A percentile compares a stretch with the other conserved stretches of the same genome.
Evolutionary conservation across 2,113 vertebrate species (phyloP).

Genomic region (Calyptommatus sinebrachiatus): DNA sequence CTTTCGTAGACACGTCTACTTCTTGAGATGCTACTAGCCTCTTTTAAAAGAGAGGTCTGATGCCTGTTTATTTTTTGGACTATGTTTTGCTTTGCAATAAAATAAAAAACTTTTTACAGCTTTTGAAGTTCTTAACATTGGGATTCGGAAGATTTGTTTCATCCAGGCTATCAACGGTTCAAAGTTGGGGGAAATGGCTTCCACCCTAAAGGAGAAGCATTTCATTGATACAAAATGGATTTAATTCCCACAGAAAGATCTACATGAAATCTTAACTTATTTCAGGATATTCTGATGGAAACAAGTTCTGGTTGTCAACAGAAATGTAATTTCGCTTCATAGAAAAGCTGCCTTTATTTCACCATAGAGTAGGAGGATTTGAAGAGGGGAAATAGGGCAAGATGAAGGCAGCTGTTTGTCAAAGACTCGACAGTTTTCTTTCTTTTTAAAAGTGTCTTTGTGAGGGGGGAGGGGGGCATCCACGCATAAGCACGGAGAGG

Average conservation of each 20-base stretch:
- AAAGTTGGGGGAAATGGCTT: no score
- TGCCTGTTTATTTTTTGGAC: no score
- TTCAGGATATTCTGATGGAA: neutral
- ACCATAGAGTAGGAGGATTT: neutral
- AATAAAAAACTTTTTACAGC: no score
- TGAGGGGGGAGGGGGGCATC: conserved; percentile 1
- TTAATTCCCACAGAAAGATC: neutral
- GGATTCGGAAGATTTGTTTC: no score
- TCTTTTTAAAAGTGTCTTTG: conserved; percentile 27
- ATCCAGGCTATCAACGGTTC: no score
- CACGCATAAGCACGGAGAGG: conserved; percentile 26
- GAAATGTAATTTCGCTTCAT: conserved; percentile 2
- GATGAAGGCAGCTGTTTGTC: conserved; percentile 31
- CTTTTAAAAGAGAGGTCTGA: no score
- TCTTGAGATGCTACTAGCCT: no score
- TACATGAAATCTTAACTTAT: neutral
- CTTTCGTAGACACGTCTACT: no score
- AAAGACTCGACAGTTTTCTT: conserved; percentile 17
- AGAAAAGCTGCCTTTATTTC: conserved; percentile 33
- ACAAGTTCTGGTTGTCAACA: neutral
- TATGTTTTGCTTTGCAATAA: no score
- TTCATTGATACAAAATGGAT: neutral
- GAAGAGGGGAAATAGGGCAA: conserved; percentile 3
- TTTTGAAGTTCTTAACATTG: no score
- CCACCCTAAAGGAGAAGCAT: no score